Evolutionary conservation across 2,113 vertebrate species (phyloP), one percentile per base, ranked within the genome.

Genomic region (Podarcis raffonei): DNA sequence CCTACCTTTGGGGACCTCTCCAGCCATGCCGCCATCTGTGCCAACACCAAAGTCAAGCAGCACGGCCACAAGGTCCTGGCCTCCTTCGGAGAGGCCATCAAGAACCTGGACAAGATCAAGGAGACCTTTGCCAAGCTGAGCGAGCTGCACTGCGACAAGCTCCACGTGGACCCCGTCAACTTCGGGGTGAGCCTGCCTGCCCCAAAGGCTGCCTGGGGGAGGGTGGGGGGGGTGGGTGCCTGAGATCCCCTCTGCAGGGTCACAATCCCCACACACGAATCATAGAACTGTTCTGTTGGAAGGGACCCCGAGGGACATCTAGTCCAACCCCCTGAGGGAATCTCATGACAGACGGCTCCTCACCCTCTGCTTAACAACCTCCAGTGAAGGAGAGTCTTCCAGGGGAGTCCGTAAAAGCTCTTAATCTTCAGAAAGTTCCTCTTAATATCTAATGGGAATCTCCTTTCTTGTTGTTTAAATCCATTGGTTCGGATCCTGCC

Each of bases 111-210:
- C 77, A 81, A 91, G 93, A 97, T 99, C 92, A 98, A 97, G 95
- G 89, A 23, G 2, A 93, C 94, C 72, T 98, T 98, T 0, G 57
- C 97, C 9, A 80, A 96, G 2, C 96, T 99, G 91, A 98, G 97
- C 12, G 94, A 96, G 74, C 96, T 98, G 91, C 98, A 98, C 95
- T 98, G 97, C 2, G 97, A 98, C 87, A 97, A 97, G 81, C 97
- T 98, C 92, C 97, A 98, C 2, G 97, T 98, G 88, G 98, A 98
- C 91, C 98, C 98, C 8, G 97, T 98, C 94, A 96, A 97, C 91
- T 97, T 97, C 94, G 92, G 5, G 93, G 95, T 97, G 92, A 95
- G 95, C 8, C 0, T 0, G 7, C 68, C 77, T 72, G 23, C 16
- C 6, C 6, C 2, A 0, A 13, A 22, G 76, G 0, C 0, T 0